Percentiles rank a stretch among this genome's conserved stretches.
These are phyloP conservation scores for Lottia gigantea DNA, from an alignment of 2,888 invertebrate genomes.

Conservation along the genomic window DNA sequence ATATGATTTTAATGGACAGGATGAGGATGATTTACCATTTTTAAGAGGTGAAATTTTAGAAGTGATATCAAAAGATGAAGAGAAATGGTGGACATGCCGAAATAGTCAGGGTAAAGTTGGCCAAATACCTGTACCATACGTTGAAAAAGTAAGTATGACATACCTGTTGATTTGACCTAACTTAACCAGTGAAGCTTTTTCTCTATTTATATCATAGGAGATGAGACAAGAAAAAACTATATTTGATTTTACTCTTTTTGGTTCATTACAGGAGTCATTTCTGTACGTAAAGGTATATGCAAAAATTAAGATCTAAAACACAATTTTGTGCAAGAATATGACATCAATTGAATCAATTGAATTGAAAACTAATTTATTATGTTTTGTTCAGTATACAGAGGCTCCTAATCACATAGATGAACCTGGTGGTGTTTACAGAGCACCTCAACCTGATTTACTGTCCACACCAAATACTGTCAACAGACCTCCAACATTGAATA, in stretches of 20 bases:
- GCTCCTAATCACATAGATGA: not conserved
- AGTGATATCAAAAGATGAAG: constrained; percentile 93
- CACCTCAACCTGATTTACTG: not conserved
- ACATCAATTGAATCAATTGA: too few species aligned
- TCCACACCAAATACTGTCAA: not conserved
- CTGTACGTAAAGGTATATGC: too few species aligned
- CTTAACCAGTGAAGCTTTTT: too few species aligned
- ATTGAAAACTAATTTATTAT: not conserved
- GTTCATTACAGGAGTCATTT: too few species aligned
- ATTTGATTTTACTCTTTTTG: too few species aligned
- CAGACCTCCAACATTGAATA: not conserved
- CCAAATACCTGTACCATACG: constrained; percentile 95
- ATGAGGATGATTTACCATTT: constrained; percentile 95
- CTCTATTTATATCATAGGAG: too few species aligned
- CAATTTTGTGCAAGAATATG: too few species aligned
- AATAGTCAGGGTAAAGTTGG: constrained; percentile 89
- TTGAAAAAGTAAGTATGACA: constrained; percentile 68
- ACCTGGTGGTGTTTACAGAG: not conserved
- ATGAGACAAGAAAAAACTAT: too few species aligned
- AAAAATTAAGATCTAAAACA: too few species aligned
- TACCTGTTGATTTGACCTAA: too few species aligned
- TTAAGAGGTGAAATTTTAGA: constrained; percentile 92
- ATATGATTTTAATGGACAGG: constrained; percentile 94
- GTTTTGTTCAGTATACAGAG: not conserved
- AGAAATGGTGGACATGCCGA: constrained; percentile 98